These are phyloP conservation scores for Eupithecia subfuscata DNA, from an alignment of 2,888 invertebrate species.

Conservation along the genomic window DNA sequence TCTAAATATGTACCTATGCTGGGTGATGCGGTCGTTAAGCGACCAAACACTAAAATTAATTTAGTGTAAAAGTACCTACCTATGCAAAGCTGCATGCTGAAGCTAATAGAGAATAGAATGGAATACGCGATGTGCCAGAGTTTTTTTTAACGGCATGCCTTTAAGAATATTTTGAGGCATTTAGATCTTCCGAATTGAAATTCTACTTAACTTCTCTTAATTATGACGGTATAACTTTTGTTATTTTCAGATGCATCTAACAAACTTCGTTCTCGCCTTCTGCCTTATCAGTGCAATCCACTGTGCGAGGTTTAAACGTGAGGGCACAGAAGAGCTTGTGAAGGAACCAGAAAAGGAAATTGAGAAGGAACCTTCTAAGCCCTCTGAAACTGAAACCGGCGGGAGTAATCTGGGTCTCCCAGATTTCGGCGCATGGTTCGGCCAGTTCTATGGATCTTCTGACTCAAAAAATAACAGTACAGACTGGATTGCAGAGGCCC, in stretches of 20 bases:
- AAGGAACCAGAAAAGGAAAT: conserved; percentile 1
- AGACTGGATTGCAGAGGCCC: conserved; percentile 27
- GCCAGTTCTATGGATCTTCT: conserved; percentile 1
- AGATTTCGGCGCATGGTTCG: conserved; percentile 16
- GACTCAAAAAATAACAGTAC: neutral
- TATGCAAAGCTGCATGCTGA: neutral
- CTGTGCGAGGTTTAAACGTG: conserved; percentile 36
- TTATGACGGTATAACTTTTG: neutral
- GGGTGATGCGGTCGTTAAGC: too few relatives aligned
- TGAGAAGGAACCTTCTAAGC: neutral
- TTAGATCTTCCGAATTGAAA: neutral
- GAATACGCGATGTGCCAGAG: neutral
- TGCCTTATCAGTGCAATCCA: conserved; percentile 36
- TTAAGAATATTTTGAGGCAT: neutral
- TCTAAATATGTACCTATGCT: too few relatives aligned
- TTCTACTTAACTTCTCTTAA: neutral
- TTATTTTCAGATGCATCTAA: conserved; percentile 43
- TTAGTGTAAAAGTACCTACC: too few relatives aligned
- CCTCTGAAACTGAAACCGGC: neutral
- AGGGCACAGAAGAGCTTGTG: conserved; percentile 11
- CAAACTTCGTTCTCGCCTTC: conserved; percentile 39
- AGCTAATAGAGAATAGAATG: neutral
- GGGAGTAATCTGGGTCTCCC: conserved; percentile 18
- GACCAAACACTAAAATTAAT: too few relatives aligned
- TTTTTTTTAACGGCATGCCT: neutral